Evolutionary conservation across 92 coral and sea anemone genomes (phyloP).

Genomic region (Isaurus tuberculatus): DNA sequence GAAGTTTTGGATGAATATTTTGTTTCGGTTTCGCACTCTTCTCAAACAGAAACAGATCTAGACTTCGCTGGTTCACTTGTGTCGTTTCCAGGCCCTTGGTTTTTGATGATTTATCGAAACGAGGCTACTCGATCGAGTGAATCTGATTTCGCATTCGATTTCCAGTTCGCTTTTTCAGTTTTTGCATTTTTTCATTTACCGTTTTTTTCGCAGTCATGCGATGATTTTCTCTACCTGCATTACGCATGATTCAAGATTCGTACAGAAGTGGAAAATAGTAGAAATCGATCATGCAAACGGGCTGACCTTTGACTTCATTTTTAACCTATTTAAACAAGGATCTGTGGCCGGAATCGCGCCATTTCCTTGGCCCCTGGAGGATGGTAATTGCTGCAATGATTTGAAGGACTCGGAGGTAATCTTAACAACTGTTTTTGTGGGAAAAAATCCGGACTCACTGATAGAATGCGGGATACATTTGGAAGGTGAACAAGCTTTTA

Average conservation of each 20-base stretch:
- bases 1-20: slow-evolving; percentile 18
- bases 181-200: slow-evolving; percentile 26
- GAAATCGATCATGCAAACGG: slow-evolving; percentile 34
- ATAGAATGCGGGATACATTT: slow-evolving; percentile 28
- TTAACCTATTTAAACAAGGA: slow-evolving; percentile 3
- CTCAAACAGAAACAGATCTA: not conserved
- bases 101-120: slow-evolving; percentile 2
- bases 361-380: slow-evolving; percentile 39
- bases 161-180: not conserved
- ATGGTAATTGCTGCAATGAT: slow-evolving; percentile 26
- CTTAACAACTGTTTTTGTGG: slow-evolving; percentile 22
- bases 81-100: slow-evolving; percentile 31
- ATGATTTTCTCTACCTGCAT: slow-evolving; percentile 17
- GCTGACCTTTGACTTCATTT: slow-evolving; percentile 25
- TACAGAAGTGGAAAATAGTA: slow-evolving; percentile 20
- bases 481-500: slow-evolving; percentile 29
- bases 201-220: slow-evolving; percentile 18
- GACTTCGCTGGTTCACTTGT: slow-evolving; percentile 32
- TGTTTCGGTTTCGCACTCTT: slow-evolving; percentile 7
- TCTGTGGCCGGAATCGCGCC: slow-evolving; percentile 9
- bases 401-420: slow-evolving; percentile 28
- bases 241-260: not conserved
- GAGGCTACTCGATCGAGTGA: slow-evolving; percentile 4
- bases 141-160: slow-evolving; percentile 28
- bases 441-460: slow-evolving; percentile 24